Evolutionary conservation across 1,140 invertebrate species (phyloP).

Genomic region (Tetramorium parvispinum): DNA sequence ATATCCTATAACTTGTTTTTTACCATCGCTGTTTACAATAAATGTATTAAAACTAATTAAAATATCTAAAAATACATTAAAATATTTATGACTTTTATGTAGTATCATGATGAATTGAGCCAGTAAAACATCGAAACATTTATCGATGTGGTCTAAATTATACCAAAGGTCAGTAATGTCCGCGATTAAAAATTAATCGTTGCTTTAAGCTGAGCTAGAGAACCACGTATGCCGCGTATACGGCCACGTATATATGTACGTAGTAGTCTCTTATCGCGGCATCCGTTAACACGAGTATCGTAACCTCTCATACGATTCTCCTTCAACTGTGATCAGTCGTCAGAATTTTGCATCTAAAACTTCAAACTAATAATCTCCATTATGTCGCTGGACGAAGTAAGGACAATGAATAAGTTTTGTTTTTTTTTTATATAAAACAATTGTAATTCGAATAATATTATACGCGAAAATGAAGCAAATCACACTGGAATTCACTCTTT

Average conservation of each 20-base stretch:
- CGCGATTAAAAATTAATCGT: conserved; percentile 18
- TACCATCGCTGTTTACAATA: no score
- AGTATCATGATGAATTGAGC: background rate
- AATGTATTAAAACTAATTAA: no score
- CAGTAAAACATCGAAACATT: background rate
- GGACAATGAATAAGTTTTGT: background rate
- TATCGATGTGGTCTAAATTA: background rate
- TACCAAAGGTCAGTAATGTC: conserved; percentile 6
- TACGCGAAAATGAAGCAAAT: background rate
- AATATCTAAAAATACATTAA: no score
- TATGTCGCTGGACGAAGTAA: conserved; percentile 54
- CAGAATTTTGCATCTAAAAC: background rate
- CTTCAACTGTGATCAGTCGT: background rate
- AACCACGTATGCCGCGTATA: background rate
- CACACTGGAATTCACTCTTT: background rate
- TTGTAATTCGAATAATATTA: background rate
- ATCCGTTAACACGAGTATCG: background rate
- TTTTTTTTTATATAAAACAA: background rate
- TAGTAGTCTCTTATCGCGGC: background rate
- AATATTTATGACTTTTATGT: background rate
- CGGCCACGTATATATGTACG: background rate
- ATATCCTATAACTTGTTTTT: no score
- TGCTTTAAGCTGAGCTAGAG: background rate
- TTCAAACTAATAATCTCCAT: background rate
- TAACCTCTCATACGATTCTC: conserved; percentile 3